Conservation (phyloP, 2,888 invertebrate genomes). For the Parasteatoda lunata region DNA sequence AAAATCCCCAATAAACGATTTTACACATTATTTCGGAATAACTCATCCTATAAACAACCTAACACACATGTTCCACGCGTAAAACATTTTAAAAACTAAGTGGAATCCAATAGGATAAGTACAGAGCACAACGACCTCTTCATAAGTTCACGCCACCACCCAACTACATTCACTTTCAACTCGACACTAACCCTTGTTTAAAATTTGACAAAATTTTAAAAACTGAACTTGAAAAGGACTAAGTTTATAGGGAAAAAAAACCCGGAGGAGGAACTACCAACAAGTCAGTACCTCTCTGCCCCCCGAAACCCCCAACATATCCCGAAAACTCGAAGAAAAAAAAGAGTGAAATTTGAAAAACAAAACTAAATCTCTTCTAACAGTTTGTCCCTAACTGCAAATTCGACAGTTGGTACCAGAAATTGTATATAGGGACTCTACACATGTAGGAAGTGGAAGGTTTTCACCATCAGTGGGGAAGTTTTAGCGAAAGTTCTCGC, state of each 20-base stretch:
- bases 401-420: constrained; percentile 44
- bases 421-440: constrained; percentile 1
- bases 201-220: constrained; percentile 46
- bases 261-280: background rate
- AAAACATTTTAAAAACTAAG: background rate
- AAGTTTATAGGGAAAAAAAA: background rate
- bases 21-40: too few relatives aligned
- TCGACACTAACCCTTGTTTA: constrained; percentile 29
- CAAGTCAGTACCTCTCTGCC: background rate
- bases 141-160: constrained; percentile 40
- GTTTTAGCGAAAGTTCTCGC: constrained; percentile 46
- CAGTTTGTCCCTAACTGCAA: constrained; percentile 20
- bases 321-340: background rate
- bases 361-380: constrained; percentile 50
- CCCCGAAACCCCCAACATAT: background rate
- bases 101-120: background rate
- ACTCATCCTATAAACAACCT: too few relatives aligned
- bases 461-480: background rate
- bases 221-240: constrained; percentile 62
- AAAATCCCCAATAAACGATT: too few relatives aligned
- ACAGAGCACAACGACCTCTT: constrained; percentile 23
- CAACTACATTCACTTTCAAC: constrained; percentile 63
- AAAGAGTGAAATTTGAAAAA: constrained; percentile 10
- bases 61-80: background rate
- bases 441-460: background rate